Evolutionary conservation across 2,113 vertebrate species (phyloP).

Genomic region (Rafetus swinhoei): DNA sequence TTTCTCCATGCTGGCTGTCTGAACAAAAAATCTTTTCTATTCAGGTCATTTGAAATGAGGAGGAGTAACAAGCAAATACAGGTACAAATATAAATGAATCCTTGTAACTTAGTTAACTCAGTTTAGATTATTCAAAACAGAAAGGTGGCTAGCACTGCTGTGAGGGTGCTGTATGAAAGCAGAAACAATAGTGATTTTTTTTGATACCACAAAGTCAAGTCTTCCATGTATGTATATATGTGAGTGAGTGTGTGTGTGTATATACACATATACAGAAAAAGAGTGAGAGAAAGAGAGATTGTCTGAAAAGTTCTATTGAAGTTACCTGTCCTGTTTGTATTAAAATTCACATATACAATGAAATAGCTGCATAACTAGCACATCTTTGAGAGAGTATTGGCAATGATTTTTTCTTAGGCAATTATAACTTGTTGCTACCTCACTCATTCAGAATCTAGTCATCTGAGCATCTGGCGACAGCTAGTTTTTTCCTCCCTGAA

Average conservation of each 20-base stretch:
- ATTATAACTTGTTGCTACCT: not conserved
- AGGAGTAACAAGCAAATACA: not conserved
- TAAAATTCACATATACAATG: slow-evolving; percentile 40
- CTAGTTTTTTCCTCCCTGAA: not conserved
- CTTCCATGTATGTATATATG: not conserved
- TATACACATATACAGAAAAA: too few species aligned
- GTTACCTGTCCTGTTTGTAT: slow-evolving; percentile 17
- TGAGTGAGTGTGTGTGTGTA: too few species aligned
- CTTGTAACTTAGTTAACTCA: not conserved
- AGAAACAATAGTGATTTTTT: not conserved
- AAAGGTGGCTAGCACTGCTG: not conserved
- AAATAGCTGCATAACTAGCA: not conserved
- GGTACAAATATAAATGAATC: not conserved
- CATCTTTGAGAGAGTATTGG: not conserved
- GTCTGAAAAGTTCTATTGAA: slow-evolving; percentile 21
- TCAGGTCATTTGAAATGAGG: not conserved
- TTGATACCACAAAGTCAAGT: not conserved
- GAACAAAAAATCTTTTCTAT: not conserved
- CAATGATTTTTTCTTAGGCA: not conserved
- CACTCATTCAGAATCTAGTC: not conserved
- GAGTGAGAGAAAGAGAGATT: not conserved
- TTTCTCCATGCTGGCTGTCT: too few species aligned
- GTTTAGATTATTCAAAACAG: not conserved
- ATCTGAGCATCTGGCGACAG: not conserved
- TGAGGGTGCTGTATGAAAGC: not conserved